These are phyloP conservation scores for Harpegnathos saltator DNA, from an alignment of 1,140 invertebrate genomes.

Conservation along the genomic window DNA sequence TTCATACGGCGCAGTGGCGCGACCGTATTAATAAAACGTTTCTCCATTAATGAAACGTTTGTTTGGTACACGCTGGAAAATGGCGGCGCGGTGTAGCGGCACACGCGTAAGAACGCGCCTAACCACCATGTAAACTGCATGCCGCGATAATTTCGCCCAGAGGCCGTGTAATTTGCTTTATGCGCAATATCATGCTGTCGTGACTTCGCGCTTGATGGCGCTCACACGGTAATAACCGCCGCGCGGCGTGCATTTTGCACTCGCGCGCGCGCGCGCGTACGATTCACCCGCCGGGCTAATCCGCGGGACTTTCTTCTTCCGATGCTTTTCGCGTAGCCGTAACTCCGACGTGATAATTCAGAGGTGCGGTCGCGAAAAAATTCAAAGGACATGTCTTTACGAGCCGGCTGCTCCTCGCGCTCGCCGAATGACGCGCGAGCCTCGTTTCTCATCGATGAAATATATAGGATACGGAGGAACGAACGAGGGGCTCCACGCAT, in stretches of 20 bases:
- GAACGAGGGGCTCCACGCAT: neutral
- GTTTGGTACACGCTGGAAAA: slow-evolving; percentile 38
- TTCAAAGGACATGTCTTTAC: slow-evolving; percentile 10
- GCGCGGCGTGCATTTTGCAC: neutral
- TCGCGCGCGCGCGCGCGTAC: neutral
- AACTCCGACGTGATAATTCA: slow-evolving; percentile 23
- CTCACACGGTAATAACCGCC: slow-evolving; percentile 23
- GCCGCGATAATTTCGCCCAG: slow-evolving; percentile 65
- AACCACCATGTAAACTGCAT: slow-evolving; percentile 66
- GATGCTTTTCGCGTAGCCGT: slow-evolving; percentile 7
- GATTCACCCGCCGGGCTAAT: slow-evolving; percentile 23
- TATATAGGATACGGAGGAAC: neutral
- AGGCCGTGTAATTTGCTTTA: slow-evolving; percentile 71
- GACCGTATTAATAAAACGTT: slow-evolving; percentile 28
- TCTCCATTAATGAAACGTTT: slow-evolving; percentile 28
- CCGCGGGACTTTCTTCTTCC: slow-evolving; percentile 12
- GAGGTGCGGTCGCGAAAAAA: neutral
- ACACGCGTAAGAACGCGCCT: slow-evolving; percentile 37
- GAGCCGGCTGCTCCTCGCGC: neutral
- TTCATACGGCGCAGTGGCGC: neutral
- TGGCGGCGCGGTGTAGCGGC: neutral
- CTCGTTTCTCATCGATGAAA: slow-evolving; percentile 14
- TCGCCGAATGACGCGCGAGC: neutral
- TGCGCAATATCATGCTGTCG: slow-evolving; percentile 68
- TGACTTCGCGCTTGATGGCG: slow-evolving; percentile 64